Evolutionary conservation across 2,113 vertebrate species (phyloP), one percentile per base, ranked within the genome.

Genomic region (Atlantisia rogersi): DNA sequence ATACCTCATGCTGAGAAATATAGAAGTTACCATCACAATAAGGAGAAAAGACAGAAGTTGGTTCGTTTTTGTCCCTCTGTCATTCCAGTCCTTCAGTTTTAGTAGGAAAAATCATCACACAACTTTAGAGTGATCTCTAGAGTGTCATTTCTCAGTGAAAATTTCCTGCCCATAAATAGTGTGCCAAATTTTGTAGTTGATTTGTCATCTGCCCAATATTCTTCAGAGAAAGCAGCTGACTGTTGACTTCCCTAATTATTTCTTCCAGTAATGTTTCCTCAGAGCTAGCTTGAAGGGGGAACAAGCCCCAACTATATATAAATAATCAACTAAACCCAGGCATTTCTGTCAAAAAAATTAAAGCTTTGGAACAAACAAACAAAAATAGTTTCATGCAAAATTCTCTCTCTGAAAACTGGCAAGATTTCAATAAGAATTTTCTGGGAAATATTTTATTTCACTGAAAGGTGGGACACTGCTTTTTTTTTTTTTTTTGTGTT

Each of bases 131-230:
- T 60, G 52, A 86, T 77, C 53, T 90, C 35, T 55, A 32, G 81
- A 81, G 79, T 77, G 86, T 70, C 9, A 52, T 94, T 94, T 91
- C 76, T 89, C 58, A 10, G 3, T 75, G 65, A 90, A 90, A 95
- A 81, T 90, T 82, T 90, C 32, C 79, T 95, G 56, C 52, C 55
- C 79, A 56, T 88, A 92, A 86, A 90, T 83, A 86, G 52, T n/a
- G 35, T 86, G 65, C 90, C 92, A 94, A 4, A 82, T 93, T 88
- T 94, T 96, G 48, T 79, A 77, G 86, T 79, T 77, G 56, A 24
- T 84, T 96, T 94, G 76, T 96, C 65, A 95, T 86, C 88, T 92
- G 82, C 95, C 76, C 79, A 86, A 37, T 90, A 84, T 70, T 93
- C 76, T 83, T 93, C 93, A 86, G 86, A 88, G 80, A 71, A 90